Evolutionary conservation across 2,113 vertebrate genomes (phyloP).

Genomic region (Sturnus vulgaris): DNA sequence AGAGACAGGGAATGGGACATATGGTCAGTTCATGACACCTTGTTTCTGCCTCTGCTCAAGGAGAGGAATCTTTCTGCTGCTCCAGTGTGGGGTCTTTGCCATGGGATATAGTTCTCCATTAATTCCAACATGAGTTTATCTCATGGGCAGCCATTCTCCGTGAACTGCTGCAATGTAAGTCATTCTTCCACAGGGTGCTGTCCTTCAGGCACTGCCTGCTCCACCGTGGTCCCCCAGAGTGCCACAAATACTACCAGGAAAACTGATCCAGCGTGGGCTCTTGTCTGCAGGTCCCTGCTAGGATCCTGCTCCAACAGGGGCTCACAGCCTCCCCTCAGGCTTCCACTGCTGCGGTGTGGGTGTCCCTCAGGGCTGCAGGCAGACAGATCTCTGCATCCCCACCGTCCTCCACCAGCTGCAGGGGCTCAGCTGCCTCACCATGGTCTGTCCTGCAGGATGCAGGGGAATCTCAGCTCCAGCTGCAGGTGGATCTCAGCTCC

Average conservation of each 20-base stretch:
- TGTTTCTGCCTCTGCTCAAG: background rate
- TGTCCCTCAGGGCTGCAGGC: background rate
- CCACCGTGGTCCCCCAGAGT: accelerated
- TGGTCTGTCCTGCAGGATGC: background rate
- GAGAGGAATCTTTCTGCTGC: background rate
- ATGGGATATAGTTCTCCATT: no score
- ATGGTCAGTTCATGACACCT: accelerated
- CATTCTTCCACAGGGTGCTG: accelerated
- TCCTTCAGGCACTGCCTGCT: no score
- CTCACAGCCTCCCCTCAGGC: background rate
- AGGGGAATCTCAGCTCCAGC: background rate
- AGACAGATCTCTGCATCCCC: background rate
- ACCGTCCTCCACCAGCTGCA: background rate
- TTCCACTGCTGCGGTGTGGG: background rate
- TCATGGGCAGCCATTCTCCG: background rate
- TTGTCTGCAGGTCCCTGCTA: background rate
- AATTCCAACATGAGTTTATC: background rate
- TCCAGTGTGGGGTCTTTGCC: accelerated
- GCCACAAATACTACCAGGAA: background rate
- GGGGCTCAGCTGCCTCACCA: background rate
- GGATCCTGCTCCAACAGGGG: accelerated
- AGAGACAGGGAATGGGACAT: background rate
- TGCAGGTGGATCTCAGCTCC: background rate
- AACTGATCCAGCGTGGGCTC: no score
- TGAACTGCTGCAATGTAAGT: background rate